Conservation (phyloP, 2,113 vertebrate species). For the Ifrita kowaldi region DNA sequence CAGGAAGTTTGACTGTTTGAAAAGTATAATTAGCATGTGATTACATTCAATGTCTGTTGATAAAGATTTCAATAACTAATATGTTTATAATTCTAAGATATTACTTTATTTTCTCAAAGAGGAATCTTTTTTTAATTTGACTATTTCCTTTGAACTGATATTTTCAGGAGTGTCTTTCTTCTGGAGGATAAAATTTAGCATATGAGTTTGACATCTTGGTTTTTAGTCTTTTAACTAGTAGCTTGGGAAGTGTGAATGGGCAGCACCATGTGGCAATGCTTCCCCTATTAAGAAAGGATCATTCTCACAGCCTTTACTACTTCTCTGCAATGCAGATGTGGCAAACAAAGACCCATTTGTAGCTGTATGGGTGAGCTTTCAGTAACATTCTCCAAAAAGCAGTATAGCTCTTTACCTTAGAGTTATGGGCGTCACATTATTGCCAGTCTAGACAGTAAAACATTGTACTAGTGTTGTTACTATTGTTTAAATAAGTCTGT, state of each 20-base stretch:
- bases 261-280: background rate
- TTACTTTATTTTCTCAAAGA: background rate
- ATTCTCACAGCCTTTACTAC: background rate
- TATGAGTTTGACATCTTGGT: background rate
- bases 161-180: background rate
- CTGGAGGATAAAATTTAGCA: background rate
- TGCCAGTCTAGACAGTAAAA: background rate
- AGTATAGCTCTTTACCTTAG: background rate
- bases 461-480: background rate
- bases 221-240: background rate
- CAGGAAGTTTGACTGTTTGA: background rate
- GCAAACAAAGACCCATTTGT: conserved; percentile 64
- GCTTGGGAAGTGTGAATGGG: background rate
- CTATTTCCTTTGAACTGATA: background rate
- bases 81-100: background rate
- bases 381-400: background rate
- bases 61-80: background rate
- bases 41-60: background rate
- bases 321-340: conserved; percentile 48
- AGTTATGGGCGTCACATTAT: background rate
- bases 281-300: background rate
- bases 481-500: background rate
- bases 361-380: background rate
- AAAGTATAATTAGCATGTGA: background rate
- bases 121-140: background rate